A percentile compares a stretch with the other conserved stretches of the same genome.
Conservation (phyloP, 2,888 invertebrate species). For the Gortyna flavago region DNA sequence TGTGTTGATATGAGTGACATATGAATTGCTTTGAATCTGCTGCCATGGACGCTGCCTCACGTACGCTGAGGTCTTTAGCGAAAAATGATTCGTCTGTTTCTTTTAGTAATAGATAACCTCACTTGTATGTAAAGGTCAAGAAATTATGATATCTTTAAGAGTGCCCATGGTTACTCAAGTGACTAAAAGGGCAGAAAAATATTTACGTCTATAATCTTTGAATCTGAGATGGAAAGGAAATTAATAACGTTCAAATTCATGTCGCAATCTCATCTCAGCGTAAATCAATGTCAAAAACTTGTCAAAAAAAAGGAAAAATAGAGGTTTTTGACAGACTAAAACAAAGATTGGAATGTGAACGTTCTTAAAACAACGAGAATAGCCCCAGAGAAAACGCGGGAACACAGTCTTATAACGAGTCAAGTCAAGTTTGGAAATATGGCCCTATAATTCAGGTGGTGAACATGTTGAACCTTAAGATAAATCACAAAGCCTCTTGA, state of each 20-base stretch:
- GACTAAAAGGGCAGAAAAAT: background rate
- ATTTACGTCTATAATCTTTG: background rate
- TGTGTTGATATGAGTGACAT: constrained; percentile 79
- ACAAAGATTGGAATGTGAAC: background rate
- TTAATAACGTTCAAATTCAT: background rate
- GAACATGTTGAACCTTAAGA: background rate
- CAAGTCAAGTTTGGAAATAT: background rate
- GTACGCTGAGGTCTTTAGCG: constrained; percentile 38
- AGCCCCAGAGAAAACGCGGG: background rate
- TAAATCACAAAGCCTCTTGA: constrained; percentile 5
- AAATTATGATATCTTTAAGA: background rate
- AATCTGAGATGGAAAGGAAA: background rate
- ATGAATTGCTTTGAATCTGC: constrained; percentile 71
- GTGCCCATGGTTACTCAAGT: background rate
- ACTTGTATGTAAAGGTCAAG: background rate
- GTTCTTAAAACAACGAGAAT: background rate
- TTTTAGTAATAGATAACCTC: constrained; percentile 6
- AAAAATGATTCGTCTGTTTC: constrained; percentile 28
- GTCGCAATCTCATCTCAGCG: background rate
- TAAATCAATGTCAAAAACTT: background rate
- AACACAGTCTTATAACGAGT: no score
- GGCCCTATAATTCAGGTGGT: background rate
- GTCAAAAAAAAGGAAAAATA: background rate
- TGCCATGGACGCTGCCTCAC: constrained; percentile 42
- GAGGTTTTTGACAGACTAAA: background rate